Evolutionary conservation across 2,113 vertebrate species (phyloP).

Genomic region (Gymnarchus niloticus): DNA sequence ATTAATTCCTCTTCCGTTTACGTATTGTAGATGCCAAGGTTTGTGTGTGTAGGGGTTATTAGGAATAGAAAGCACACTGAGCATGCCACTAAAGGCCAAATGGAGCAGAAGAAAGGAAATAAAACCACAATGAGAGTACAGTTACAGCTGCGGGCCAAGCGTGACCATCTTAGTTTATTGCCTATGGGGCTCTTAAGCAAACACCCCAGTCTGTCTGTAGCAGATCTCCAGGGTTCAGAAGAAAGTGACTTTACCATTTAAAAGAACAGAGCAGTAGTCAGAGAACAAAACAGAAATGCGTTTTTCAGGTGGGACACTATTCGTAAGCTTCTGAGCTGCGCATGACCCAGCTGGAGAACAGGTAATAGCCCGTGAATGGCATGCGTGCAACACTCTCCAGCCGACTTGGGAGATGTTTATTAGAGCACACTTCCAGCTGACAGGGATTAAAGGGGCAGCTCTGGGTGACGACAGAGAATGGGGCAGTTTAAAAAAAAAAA

Average conservation of each 20-base stretch:
- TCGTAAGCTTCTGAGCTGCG: not conserved
- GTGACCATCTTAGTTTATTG: not conserved
- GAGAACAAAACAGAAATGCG: not conserved
- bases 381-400: not conserved
- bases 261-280: not conserved
- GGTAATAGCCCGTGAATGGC: not conserved
- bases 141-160: not conserved
- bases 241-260: not conserved
- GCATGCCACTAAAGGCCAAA: not conserved
- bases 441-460: not conserved
- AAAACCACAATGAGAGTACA: not conserved
- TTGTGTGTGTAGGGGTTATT: not conserved
- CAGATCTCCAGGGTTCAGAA: not conserved
- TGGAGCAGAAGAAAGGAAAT: not conserved
- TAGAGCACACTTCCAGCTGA: not conserved
- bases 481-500: not conserved
- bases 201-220: not conserved
- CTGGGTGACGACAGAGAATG: not conserved
- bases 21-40: not conserved
- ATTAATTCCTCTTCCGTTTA: not conserved
- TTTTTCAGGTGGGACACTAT: not conserved
- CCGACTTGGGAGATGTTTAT: not conserved
- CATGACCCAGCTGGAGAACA: not conserved
- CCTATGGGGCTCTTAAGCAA: not conserved
- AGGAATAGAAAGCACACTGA: too few species aligned